Evolutionary conservation across 2,888 invertebrate genomes (phyloP).

Genomic region (Amiota mariae): DNA sequence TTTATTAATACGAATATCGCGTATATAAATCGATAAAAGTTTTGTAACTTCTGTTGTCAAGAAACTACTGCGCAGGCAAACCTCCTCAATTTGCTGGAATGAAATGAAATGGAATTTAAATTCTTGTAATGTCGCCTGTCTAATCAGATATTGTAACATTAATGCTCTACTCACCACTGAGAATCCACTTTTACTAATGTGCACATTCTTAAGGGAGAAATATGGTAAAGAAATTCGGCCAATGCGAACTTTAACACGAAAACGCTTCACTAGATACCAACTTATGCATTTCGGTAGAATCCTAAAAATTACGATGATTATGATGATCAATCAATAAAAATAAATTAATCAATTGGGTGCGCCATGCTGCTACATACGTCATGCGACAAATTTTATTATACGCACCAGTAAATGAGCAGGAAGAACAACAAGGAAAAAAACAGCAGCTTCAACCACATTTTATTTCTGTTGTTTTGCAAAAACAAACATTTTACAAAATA

Average conservation of each 20-base stretch:
- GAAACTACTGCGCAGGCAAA: conserved; percentile 89
- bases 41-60: conserved; percentile 92
- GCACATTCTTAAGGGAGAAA: conserved; percentile 83
- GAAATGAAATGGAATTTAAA: neutral
- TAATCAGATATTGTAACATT: neutral
- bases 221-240: conserved; percentile 88
- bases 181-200: conserved; percentile 85
- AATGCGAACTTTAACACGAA: conserved; percentile 84
- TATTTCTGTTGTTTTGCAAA: conserved; percentile 29
- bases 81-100: conserved; percentile 86
- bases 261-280: conserved; percentile 86
- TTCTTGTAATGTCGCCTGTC: no score
- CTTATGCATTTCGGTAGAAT: conserved; percentile 84
- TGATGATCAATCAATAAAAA: neutral
- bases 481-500: no score
- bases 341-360: conserved; percentile 24
- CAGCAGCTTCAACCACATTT: conserved; percentile 65
- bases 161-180: conserved; percentile 79
- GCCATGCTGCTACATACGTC: neutral
- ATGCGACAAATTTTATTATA: conserved; percentile 27
- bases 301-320: conserved; percentile 74
- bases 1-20: conserved; percentile 86
- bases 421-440: conserved; percentile 58
- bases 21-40: conserved; percentile 85
- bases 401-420: conserved; percentile 69